Evolutionary conservation across 2,113 vertebrate species (phyloP).

Genomic region (Ranitomeya imitator): DNA sequence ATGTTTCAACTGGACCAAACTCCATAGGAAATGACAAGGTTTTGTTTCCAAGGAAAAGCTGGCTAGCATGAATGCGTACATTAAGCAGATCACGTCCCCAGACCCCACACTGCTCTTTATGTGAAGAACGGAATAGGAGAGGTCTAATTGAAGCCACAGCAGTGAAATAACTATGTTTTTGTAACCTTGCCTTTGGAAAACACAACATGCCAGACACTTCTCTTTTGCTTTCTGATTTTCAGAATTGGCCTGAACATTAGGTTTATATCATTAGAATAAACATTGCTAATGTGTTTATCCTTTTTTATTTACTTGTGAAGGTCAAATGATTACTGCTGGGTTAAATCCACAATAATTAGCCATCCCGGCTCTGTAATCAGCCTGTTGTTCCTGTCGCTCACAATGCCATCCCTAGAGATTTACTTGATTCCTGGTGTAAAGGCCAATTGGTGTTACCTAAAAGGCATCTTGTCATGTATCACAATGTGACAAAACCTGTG

Average conservation of each 20-base stretch:
- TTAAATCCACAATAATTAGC: constrained; percentile 45
- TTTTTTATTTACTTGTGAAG: constrained; percentile 39
- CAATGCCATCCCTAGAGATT: constrained; percentile 16
- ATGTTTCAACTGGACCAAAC: not conserved
- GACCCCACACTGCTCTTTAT: constrained; percentile 26
- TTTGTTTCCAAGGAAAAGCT: constrained; percentile 24
- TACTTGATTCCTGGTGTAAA: not conserved
- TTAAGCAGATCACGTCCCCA: constrained; percentile 34
- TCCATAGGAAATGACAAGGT: not conserved
- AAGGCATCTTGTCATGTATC: not conserved
- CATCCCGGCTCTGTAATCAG: constrained; percentile 13
- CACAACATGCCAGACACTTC: not conserved
- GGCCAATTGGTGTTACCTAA: not conserved
- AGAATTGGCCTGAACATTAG: constrained; percentile 12
- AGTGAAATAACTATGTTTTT: constrained; percentile 19
- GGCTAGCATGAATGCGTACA: not conserved
- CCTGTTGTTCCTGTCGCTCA: constrained; percentile 14
- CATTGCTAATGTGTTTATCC: constrained; percentile 32
- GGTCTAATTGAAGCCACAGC: constrained; percentile 12
- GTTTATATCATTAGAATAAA: constrained; percentile 25
- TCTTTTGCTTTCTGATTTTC: constrained; percentile 24
- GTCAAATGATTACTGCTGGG: constrained; percentile 38
- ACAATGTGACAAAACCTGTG: not conserved
- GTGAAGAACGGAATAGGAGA: not conserved
- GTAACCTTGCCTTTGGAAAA: constrained; percentile 26